Evolutionary conservation across 2,797 vertebrate genomes (phyloP).

Genomic region (Gobionotothen gibberifrons): DNA sequence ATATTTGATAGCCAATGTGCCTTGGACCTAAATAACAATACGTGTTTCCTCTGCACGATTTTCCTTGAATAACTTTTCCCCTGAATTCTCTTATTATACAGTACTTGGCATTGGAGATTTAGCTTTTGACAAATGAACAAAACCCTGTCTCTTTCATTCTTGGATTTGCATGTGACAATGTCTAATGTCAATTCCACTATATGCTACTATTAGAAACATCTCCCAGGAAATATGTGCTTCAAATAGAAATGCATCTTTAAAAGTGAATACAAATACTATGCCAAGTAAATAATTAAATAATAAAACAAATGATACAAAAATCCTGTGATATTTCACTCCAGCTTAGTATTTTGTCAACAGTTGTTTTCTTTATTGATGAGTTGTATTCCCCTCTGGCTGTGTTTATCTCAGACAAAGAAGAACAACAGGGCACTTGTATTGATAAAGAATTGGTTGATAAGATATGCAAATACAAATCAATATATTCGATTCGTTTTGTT

Average conservation of each 20-base stretch:
- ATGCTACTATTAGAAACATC: not conserved
- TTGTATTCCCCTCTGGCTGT: not conserved
- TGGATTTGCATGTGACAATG: not conserved
- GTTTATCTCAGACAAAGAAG: conserved; percentile 1
- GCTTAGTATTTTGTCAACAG: not conserved
- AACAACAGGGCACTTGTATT: not conserved
- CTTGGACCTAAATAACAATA: not conserved
- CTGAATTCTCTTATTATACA: not conserved
- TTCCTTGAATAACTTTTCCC: not conserved
- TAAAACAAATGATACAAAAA: not conserved
- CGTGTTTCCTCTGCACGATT: not conserved
- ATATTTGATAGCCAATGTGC: not conserved
- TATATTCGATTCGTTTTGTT: not conserved
- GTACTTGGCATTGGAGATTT: conserved; percentile 5
- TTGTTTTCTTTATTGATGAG: not conserved
- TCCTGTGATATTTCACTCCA: not conserved
- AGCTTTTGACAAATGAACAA: not conserved
- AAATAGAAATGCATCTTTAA: not conserved
- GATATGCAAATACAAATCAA: not conserved
- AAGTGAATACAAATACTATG: not conserved
- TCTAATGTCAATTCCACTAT: not conserved
- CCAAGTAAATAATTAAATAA: not conserved
- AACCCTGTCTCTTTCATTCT: not conserved
- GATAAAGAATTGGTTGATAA: not conserved
- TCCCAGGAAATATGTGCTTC: not conserved